Conservation (phyloP, 2,113 vertebrate species). For the Centropristis striata region DNA sequence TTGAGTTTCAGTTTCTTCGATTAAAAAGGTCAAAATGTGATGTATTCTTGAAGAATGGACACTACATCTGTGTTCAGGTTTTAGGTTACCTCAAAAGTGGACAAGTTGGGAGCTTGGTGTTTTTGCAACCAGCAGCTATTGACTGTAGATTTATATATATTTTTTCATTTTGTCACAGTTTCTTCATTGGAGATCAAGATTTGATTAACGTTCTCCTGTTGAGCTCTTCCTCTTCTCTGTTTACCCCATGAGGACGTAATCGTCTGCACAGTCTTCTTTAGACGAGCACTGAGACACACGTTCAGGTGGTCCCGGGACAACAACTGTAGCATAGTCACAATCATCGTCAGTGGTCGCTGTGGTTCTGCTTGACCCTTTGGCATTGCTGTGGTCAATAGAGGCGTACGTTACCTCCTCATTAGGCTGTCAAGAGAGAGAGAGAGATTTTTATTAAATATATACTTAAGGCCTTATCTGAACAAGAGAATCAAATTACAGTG, state of each 20-base stretch:
- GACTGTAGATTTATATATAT: neutral
- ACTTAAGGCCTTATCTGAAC: no score
- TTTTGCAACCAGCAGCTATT: neutral
- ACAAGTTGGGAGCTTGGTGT: neutral
- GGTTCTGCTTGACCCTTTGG: neutral
- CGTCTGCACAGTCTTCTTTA: constrained; percentile 73
- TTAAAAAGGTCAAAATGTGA: neutral
- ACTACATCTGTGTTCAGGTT: neutral
- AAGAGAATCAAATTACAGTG: no score
- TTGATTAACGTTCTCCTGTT: neutral
- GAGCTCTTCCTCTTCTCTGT: neutral
- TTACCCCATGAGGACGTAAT: constrained; percentile 82
- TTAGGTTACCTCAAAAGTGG: constrained; percentile 2
- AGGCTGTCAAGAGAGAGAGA: constrained; percentile 42
- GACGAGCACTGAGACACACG: constrained; percentile 17
- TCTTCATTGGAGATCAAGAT: constrained; percentile 29
- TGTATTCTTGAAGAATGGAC: constrained; percentile 10
- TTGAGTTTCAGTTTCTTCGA: constrained; percentile 28
- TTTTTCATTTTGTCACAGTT: constrained; percentile 2
- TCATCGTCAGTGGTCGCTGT: constrained; percentile 14
- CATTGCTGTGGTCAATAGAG: constrained; percentile 72
- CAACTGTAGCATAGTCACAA: constrained; percentile 82
- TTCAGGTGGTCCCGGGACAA: constrained; percentile 34
- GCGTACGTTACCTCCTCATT: constrained; percentile 81
- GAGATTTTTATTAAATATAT: no score